Base-by-base conservation (phyloP, 2,888 invertebrate species). In the Reticulitermes lucifugus region DNA sequence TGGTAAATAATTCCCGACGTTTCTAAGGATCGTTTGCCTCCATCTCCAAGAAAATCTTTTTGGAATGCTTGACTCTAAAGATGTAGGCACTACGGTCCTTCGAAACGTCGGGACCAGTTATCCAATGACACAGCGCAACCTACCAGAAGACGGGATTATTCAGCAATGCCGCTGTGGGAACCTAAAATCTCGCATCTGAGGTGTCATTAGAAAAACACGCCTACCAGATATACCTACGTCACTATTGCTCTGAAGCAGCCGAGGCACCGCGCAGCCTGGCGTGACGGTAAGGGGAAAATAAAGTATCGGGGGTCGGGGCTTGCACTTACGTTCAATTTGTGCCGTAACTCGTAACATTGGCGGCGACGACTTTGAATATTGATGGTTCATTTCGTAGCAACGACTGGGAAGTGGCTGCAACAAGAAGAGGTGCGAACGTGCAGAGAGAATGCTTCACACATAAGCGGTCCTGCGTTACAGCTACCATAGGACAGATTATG, bases 301-400 rank as follows among this genome's bases (percentile, higher is more conserved):
- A 60, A n/a, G 25, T 65, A 65, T 65, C 65, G n/a, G 65, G 60
- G 25, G n/a, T 65, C 65, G 25, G 25, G 65, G 12, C 65, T 4
- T 65, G 14, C 65, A 65, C 65, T 65, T 65, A 65, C 65, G n/a
- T 65, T 65, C 65, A 65, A 65, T 65, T 65, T 65, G 14, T 65
- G 65, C n/a, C 3, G 65, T 65, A 65, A 65, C 65, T 25, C 25
- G 25, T 65, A 65, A n/a, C 25, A 25, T 6, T n/a, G 6, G n/a
- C 65, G 65, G n/a, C 65, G 65, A 60, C 65, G 65, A 65, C 65
- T 65, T 65, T 65, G 65, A 65, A 65, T 65, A 65, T 25, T 65
- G 65, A 65, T 65, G 65, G 65, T 65, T 65, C 65, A 65, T 65
- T 65, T 65, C 25, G n/a, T 6, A 25, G 25, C 65, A 25, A 25